These are phyloP conservation scores for Dioctria rufipes DNA, from an alignment of 2,888 invertebrate genomes.

Conservation along the genomic window DNA sequence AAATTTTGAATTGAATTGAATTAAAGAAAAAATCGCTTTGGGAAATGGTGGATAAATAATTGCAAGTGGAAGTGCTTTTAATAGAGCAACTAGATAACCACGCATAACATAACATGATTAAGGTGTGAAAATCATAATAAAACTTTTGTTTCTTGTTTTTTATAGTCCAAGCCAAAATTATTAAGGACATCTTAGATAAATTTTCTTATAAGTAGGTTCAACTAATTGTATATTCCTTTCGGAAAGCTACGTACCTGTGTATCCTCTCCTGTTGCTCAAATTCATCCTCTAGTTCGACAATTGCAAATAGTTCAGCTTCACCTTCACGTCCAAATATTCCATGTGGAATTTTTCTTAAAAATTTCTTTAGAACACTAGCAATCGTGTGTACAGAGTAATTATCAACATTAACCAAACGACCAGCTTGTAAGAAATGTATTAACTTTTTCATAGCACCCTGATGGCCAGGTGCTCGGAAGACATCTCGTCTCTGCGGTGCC, in stretches of 20 bases:
- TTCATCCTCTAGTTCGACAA: conserved; percentile 87
- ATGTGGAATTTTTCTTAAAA: conserved; percentile 95
- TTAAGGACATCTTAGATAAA: no score
- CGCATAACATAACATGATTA: no score
- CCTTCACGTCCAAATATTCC: conserved; percentile 95
- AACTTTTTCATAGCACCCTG: conserved; percentile 95
- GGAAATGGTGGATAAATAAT: no score
- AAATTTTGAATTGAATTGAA: no score
- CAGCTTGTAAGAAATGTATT: conserved; percentile 91
- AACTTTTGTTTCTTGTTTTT: no score
- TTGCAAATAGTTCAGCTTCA: conserved; percentile 90
- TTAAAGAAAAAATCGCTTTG: no score
- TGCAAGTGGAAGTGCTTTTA: no score
- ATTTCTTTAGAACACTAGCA: conserved; percentile 98
- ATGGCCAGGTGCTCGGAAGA: conserved; percentile 95
- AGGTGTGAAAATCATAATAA: no score
- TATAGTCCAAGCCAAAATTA: no score
- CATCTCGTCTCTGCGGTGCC: conserved; percentile 93
- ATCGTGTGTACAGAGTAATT: conserved; percentile 98
- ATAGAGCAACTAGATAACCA: no score
- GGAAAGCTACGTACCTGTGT: conserved; percentile 79
- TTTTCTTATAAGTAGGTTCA: not conserved
- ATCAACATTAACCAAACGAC: conserved; percentile 91
- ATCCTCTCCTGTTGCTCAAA: conserved; percentile 92
- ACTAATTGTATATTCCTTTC: no score